Percentiles rank a stretch among this genome's conserved stretches.
These are phyloP conservation scores for Trachymyrmex septentrionalis DNA, from an alignment of 1,140 invertebrate species.

Conservation along the genomic window DNA sequence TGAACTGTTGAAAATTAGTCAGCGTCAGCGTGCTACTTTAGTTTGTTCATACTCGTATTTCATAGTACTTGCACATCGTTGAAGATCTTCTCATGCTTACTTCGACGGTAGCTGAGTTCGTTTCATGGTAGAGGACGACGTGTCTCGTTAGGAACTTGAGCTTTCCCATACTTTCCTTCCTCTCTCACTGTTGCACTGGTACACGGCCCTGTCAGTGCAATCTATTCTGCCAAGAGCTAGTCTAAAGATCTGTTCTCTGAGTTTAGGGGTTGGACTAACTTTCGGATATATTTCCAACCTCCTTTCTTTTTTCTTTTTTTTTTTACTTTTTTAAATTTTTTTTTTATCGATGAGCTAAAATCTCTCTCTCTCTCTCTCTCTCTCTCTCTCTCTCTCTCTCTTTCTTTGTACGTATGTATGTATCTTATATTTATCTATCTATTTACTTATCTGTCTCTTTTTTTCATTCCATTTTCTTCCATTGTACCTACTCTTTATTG, in stretches of 20 bases:
- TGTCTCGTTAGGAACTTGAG: conserved; percentile 84
- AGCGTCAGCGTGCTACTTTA: conserved; percentile 75
- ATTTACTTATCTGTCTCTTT: background rate
- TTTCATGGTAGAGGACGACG: conserved; percentile 80
- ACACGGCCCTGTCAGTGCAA: conserved; percentile 52
- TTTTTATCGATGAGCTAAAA: background rate
- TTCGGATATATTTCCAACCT: conserved; percentile 65
- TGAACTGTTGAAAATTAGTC: conserved; percentile 77
- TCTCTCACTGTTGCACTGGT: conserved; percentile 10
- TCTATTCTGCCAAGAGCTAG: conserved; percentile 66
- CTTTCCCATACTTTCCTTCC: conserved; percentile 61
- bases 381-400: too few relatives aligned
- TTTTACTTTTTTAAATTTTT: background rate
- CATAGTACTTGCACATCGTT: conserved; percentile 73
- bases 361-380: background rate
- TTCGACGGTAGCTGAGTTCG: conserved; percentile 80
- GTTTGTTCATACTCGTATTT: conserved; percentile 81
- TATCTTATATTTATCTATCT: background rate
- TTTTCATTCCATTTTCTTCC: background rate
- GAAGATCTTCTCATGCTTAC: conserved; percentile 64
- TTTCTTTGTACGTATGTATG: too few relatives aligned
- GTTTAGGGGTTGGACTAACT: conserved; percentile 80
- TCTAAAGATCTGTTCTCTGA: conserved; percentile 72
- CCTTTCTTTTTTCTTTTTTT: background rate
- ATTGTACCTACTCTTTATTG: background rate